Conservation (phyloP, 2,888 invertebrate genomes). For the Pyrrhia umbra region DNA sequence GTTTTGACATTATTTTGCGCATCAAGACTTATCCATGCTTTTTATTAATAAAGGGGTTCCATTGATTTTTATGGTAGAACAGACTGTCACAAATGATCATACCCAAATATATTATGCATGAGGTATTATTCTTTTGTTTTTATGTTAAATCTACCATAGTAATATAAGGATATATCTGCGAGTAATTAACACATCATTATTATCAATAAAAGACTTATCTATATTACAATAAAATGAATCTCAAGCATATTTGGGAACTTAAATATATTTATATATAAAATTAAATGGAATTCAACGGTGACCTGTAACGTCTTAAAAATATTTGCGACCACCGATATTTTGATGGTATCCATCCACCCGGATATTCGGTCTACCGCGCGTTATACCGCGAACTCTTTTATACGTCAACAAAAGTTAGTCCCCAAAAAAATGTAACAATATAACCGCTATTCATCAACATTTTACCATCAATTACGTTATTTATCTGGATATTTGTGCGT, state of each 20-base stretch:
- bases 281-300: too few relatives aligned
- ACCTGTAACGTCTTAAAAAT: slow-evolving; percentile 18
- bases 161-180: too few relatives aligned
- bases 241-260: too few relatives aligned
- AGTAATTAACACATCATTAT: too few relatives aligned
- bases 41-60: background rate
- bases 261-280: too few relatives aligned
- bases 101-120: too few relatives aligned
- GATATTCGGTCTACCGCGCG: slow-evolving; percentile 52
- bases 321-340: slow-evolving; percentile 1
- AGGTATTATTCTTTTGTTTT: too few relatives aligned
- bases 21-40: slow-evolving; percentile 13
- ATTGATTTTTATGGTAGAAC: slow-evolving; percentile 1
- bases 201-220: too few relatives aligned
- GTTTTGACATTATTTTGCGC: slow-evolving; percentile 59
- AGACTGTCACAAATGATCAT: too few relatives aligned
- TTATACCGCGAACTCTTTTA: slow-evolving; percentile 51
- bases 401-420: slow-evolving; percentile 34
- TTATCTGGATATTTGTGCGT: slow-evolving; percentile 68
- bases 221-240: too few relatives aligned
- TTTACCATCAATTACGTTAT: slow-evolving; percentile 60
- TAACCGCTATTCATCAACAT: slow-evolving; percentile 48
- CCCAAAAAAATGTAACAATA: slow-evolving; percentile 48
- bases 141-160: too few relatives aligned
- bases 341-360: slow-evolving; percentile 43